Evolutionary conservation across 30 jellyfish, hydroid and myxozoan species (phyloP).

Genomic region (Rhopilema esculentum): DNA sequence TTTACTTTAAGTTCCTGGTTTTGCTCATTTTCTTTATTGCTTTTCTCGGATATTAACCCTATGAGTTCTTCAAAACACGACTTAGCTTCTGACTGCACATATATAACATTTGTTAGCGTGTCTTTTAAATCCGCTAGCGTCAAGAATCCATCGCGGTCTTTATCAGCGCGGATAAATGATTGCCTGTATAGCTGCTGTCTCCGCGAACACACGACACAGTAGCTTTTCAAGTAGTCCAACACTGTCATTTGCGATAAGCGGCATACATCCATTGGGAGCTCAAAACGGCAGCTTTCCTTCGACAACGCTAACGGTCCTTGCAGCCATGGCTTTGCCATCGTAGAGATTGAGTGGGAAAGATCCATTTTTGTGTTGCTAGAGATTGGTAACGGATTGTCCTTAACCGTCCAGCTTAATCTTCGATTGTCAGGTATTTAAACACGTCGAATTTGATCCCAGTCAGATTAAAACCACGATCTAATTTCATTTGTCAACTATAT

Average conservation of each 20-base stretch:
- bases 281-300: slow-evolving; percentile 79
- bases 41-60: slow-evolving; percentile 18
- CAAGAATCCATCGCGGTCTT: slow-evolving; percentile 65
- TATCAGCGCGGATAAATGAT: slow-evolving; percentile 61
- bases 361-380: slow-evolving; percentile 29
- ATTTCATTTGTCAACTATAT: background rate
- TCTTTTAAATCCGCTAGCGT: slow-evolving; percentile 52
- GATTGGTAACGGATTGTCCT: slow-evolving; percentile 1
- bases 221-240: slow-evolving; percentile 36
- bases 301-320: slow-evolving; percentile 83
- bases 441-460: slow-evolving; percentile 9
- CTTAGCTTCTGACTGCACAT: slow-evolving; percentile 69
- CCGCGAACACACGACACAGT: slow-evolving; percentile 75
- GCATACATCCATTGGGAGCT: slow-evolving; percentile 75
- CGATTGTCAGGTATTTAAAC: background rate
- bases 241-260: slow-evolving; percentile 35
- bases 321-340: slow-evolving; percentile 79
- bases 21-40: slow-evolving; percentile 1
- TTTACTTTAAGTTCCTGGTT: slow-evolving; percentile 28
- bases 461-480: slow-evolving; percentile 4
- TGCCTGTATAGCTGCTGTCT: slow-evolving; percentile 69
- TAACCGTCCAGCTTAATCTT: background rate
- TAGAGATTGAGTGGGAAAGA: slow-evolving; percentile 24
- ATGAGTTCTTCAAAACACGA: slow-evolving; percentile 39
- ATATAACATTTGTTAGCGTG: slow-evolving; percentile 45